These are phyloP conservation scores for Nyctereutes procyonoides DNA, from an alignment of 2,113 vertebrate genomes.

Conservation along the genomic window DNA sequence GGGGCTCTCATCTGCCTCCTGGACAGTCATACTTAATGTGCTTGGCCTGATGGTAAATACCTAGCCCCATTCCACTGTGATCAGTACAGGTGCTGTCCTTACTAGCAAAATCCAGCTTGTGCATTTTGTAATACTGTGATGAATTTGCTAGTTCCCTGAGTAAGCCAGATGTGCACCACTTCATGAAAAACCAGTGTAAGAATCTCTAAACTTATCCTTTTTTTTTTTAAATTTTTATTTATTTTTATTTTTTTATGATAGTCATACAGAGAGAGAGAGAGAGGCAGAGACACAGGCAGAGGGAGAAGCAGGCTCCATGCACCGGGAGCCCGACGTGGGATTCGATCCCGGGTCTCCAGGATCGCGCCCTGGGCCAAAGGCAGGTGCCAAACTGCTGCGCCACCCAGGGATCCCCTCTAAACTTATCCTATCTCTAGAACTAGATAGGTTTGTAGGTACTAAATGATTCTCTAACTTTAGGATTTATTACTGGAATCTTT, in stretches of 20 bases:
- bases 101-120: neutral
- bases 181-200: neutral
- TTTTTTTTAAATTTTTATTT: too few species aligned
- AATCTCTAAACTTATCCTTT: neutral
- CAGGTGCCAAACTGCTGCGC: too few species aligned
- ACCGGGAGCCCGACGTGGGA: too few species aligned
- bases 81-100: neutral
- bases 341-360: too few species aligned
- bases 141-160: neutral
- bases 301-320: too few species aligned
- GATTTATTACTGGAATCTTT: neutral
- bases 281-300: too few species aligned
- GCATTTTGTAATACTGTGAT: neutral
- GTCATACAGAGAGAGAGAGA: too few species aligned
- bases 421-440: neutral
- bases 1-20: neutral
- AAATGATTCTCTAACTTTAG: neutral
- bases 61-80: neutral
- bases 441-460: neutral
- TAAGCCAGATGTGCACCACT: neutral
- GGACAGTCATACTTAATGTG: neutral
- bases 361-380: too few species aligned
- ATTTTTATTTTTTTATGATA: too few species aligned
- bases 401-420: too few species aligned
- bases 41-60: neutral